Evolutionary conservation across 2,113 vertebrate species (phyloP).

Genomic region (Enhydra lutris): DNA sequence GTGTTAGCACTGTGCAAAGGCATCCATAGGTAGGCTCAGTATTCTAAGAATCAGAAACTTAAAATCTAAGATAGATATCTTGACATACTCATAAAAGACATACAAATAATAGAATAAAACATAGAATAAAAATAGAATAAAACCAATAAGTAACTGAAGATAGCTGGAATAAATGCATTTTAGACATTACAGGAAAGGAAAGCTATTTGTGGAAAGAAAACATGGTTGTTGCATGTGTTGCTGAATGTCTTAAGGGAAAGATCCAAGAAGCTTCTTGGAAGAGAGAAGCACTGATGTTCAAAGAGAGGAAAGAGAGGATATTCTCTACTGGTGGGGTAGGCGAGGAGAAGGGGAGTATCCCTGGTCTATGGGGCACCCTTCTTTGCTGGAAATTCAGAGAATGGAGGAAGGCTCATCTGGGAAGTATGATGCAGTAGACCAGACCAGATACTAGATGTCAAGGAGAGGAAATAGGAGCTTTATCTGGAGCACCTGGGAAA

Average conservation of each 20-base stretch:
- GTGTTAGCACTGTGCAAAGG: neutral
- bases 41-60: conserved; percentile 26
- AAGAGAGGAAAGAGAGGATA: neutral
- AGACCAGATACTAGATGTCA: neutral
- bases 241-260: neutral
- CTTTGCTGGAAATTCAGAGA: conserved; percentile 22
- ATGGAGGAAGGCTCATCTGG: neutral
- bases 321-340: neutral
- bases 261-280: neutral
- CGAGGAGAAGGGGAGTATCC: neutral
- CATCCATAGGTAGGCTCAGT: neutral
- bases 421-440: neutral
- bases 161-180: neutral
- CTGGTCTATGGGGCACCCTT: neutral
- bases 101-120: neutral
- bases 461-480: neutral
- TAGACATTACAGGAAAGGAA: neutral
- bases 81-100: neutral
- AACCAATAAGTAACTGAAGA: neutral
- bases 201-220: conserved; percentile 2
- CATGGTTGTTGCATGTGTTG: neutral
- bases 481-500: neutral
- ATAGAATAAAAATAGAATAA: neutral
- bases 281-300: neutral
- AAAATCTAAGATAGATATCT: neutral